Conservation (phyloP, 2,113 vertebrate genomes). For the Indicator indicator region DNA sequence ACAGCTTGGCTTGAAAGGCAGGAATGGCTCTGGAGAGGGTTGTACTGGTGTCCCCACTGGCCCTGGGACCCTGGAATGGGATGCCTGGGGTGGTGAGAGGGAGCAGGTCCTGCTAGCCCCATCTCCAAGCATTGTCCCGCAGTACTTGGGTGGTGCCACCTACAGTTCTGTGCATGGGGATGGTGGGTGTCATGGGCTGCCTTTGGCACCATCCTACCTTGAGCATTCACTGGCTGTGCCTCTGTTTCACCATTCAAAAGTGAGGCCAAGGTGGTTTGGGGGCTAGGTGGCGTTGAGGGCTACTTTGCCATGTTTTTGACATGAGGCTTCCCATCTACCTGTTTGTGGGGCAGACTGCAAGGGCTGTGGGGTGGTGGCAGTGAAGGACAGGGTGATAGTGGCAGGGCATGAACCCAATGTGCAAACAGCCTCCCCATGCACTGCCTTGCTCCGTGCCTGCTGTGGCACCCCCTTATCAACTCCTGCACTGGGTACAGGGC, state of each 20-base stretch:
- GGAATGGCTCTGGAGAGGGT: not conserved
- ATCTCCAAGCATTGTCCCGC: accelerated
- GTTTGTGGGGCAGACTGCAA: accelerated
- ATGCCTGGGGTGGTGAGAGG: not conserved
- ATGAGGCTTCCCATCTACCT: not conserved
- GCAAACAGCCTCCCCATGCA: not conserved
- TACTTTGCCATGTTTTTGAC: not conserved
- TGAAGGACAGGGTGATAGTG: not conserved
- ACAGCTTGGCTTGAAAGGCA: not conserved
- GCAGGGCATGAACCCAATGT: not conserved
- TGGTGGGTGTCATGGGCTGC: not conserved
- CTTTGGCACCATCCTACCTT: not conserved
- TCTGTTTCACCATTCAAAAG: not conserved
- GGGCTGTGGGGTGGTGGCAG: not conserved
- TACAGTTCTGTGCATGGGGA: accelerated
- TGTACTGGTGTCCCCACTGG: not conserved
- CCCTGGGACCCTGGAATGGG: accelerated
- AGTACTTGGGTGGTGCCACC: accelerated
- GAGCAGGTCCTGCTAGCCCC: not conserved
- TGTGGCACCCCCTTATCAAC: not conserved
- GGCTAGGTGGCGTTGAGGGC: not conserved
- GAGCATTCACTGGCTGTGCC: not conserved
- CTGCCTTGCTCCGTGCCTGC: not conserved
- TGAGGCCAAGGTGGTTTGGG: accelerated
- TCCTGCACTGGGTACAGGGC: accelerated